Conservation (phyloP, 2,797 vertebrate species). For the Sardinella longiceps region DNA sequence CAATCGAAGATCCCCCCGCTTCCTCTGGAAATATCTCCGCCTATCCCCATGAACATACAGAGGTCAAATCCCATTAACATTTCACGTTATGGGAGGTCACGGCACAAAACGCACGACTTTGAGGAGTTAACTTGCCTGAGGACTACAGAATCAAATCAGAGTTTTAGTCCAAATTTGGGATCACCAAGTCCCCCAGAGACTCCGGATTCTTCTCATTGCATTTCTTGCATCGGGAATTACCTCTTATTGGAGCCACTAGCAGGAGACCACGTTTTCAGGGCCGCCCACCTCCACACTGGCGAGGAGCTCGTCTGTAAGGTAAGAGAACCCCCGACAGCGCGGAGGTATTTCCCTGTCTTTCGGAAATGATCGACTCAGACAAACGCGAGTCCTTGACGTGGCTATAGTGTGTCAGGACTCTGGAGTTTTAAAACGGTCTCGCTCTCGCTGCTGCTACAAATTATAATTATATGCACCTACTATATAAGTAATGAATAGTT, state of each 20-base stretch:
- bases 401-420: too few species aligned
- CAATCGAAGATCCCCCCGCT: conserved; percentile 39
- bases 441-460: not conserved
- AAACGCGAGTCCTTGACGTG: not conserved
- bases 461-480: not conserved
- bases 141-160: conserved; percentile 91
- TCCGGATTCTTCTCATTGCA: conserved; percentile 97
- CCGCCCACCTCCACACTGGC: conserved; percentile 96
- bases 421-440: not conserved
- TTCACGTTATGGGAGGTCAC: conserved; percentile 96
- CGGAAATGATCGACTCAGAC: conserved; percentile 30
- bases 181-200: conserved; percentile 98
- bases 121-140: conserved; percentile 93
- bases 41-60: conserved; percentile 99
- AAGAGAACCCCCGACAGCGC: conserved; percentile 46
- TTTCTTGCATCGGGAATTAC: conserved; percentile 99
- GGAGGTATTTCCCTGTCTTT: conserved; percentile 37
- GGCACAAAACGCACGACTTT: conserved; percentile 98
- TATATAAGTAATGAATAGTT: not conserved
- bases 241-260: conserved; percentile 98
- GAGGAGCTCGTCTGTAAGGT: conserved; percentile 99
- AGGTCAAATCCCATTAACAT: conserved; percentile 99
- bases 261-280: conserved; percentile 97
- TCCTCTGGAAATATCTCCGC: conserved; percentile 71
- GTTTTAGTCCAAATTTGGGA: conserved; percentile 97